Conservation (phyloP, 2,888 invertebrate genomes). For the Ophion costatus region DNA sequence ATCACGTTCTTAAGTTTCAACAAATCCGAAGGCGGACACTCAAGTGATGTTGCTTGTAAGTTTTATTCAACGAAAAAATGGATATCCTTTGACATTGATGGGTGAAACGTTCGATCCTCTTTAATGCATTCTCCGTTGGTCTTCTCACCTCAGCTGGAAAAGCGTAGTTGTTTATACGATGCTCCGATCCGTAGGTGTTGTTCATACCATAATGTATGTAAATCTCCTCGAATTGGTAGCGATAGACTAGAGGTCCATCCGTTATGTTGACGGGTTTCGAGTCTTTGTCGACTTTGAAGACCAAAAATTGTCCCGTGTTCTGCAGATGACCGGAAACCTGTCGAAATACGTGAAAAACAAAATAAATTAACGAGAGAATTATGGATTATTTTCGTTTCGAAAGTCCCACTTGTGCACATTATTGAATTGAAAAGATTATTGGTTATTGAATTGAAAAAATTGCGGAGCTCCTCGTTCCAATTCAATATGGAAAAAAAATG, state of each 20-base stretch:
- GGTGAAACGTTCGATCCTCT: no score
- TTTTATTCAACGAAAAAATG: no score
- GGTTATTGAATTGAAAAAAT: no score
- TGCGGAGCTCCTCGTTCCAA: no score
- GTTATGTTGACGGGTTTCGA: conserved; percentile 97
- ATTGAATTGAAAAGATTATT: no score
- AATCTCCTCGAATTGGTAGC: conserved; percentile 97
- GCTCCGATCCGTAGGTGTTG: conserved; percentile 97
- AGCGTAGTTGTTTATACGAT: conserved; percentile 96
- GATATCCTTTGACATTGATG: no score
- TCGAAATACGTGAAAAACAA: conserved; percentile 45
- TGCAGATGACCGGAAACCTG: conserved; percentile 95
- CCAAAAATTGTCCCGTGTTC: conserved; percentile 97
- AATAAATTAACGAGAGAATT: conserved; percentile 11
- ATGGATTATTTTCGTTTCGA: conserved; percentile 24
- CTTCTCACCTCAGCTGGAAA: conserved; percentile 97
- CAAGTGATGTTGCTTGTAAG: no score
- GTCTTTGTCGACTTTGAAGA: conserved; percentile 95
- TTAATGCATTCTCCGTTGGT: no score
- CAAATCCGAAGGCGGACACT: no score
- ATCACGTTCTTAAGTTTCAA: no score
- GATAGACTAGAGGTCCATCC: conserved; percentile 97
- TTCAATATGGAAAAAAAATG: no score
- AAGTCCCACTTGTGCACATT: background rate
- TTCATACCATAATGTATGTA: conserved; percentile 97